phyloP scores from a whole-genome alignment of 2,888 invertebrate genomes.

The Nymphalis urticae region DNA sequence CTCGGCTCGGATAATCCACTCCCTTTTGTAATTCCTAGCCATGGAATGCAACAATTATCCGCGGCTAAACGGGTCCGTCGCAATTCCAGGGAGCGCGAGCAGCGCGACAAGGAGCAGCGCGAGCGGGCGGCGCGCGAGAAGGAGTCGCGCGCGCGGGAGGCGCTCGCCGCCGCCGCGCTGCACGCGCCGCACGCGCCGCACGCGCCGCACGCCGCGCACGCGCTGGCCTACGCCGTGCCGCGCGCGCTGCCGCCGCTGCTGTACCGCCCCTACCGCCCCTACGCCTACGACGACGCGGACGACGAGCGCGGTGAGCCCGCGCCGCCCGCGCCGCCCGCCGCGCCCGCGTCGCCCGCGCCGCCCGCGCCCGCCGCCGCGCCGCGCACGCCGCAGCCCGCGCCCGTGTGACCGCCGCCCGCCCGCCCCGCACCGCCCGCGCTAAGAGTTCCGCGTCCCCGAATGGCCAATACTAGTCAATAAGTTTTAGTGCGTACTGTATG shows the following conservation, averaged over 20 bases:
- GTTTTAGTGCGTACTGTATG: neutral
- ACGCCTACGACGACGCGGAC: slow-evolving; percentile 49
- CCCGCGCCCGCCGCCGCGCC: slow-evolving; percentile 33
- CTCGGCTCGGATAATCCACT: neutral
- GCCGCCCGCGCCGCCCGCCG: slow-evolving; percentile 28
- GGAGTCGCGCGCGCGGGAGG: slow-evolving; percentile 69
- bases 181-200: slow-evolving; percentile 44
- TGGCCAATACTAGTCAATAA: slow-evolving; percentile 11
- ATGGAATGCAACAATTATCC: neutral
- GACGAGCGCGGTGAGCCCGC: slow-evolving; percentile 41
- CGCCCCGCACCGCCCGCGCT: slow-evolving; percentile 7
- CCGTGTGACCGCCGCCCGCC: slow-evolving; percentile 32
- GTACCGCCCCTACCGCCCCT: slow-evolving; percentile 63
- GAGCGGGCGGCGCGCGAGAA: slow-evolving; percentile 70
- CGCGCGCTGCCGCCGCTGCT: slow-evolving; percentile 58
- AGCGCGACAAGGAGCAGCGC: slow-evolving; percentile 66
- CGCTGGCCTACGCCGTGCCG: slow-evolving; percentile 47
- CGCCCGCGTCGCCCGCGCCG: slow-evolving; percentile 42
- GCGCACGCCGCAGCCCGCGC: slow-evolving; percentile 32
- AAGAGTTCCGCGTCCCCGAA: neutral
- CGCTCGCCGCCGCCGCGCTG: slow-evolving; percentile 54
- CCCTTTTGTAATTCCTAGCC: neutral
- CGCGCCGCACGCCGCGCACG: slow-evolving; percentile 42
- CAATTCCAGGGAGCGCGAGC: slow-evolving; percentile 53
- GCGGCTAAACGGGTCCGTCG: neutral